These are phyloP conservation scores for Capreolus pygargus DNA, from an alignment of 2,113 vertebrate genomes.

Conservation along the genomic window DNA sequence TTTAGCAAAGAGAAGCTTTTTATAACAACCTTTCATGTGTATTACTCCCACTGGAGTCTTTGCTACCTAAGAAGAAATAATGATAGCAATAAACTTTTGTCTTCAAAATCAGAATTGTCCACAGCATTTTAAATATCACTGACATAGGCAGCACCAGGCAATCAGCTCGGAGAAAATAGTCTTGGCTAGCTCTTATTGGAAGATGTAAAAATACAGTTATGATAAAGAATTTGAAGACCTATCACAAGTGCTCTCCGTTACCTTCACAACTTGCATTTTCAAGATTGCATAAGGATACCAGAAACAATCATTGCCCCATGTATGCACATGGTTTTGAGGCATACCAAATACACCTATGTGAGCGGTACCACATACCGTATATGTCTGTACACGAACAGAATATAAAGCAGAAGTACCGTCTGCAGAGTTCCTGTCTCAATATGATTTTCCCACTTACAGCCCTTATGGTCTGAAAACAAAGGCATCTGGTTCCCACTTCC, in stretches of 20 bases:
- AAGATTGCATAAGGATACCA: background rate
- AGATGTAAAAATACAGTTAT: conserved; percentile 4
- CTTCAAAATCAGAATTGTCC: background rate
- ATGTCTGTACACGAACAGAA: background rate
- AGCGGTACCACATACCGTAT: background rate
- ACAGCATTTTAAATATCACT: background rate
- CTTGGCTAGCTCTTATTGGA: background rate
- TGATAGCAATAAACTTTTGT: background rate
- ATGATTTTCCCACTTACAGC: background rate
- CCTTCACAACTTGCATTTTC: background rate
- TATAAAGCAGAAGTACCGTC: background rate
- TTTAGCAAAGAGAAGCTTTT: background rate
- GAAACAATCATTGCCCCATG: background rate
- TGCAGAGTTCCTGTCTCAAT: background rate
- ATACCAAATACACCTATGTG: background rate
- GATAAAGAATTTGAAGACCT: conserved; percentile 25
- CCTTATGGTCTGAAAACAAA: background rate
- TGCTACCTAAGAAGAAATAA: background rate
- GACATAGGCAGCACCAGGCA: background rate
- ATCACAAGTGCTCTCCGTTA: background rate
- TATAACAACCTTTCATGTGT: background rate
- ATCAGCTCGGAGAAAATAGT: background rate
- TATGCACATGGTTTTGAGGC: background rate
- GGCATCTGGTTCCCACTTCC: conserved; percentile 41
- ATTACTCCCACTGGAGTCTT: background rate